These are phyloP conservation scores for Escarpia spicata DNA, from an alignment of 2,888 invertebrate species.

Conservation along the genomic window DNA sequence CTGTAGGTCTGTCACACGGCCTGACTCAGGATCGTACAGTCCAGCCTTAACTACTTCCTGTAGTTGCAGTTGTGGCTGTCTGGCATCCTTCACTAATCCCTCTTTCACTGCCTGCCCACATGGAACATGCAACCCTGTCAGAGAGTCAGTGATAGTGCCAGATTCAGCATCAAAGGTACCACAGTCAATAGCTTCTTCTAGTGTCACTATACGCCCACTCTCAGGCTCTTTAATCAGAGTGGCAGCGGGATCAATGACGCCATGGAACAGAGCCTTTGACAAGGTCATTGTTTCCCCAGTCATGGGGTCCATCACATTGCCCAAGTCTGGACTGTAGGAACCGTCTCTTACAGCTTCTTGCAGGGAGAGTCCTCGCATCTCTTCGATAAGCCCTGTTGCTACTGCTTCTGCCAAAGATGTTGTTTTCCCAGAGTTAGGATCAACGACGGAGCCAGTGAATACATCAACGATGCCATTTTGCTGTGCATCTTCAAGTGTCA, in stretches of 20 bases:
- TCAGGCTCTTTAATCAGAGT: conserved; percentile 32
- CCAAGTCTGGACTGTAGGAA: not conserved
- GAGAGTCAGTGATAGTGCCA: conserved; percentile 46
- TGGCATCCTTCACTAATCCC: conserved; percentile 54
- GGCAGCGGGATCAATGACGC: conserved; percentile 76
- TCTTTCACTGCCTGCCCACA: conserved; percentile 53
- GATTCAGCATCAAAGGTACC: conserved; percentile 25
- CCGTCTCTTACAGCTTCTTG: conserved; percentile 68
- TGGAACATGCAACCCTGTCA: conserved; percentile 49
- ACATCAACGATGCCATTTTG: conserved; percentile 30
- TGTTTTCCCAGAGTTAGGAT: conserved; percentile 35
- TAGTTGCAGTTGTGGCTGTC: conserved; percentile 34
- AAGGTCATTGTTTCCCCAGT: conserved; percentile 75
- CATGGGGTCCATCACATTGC: conserved; percentile 66
- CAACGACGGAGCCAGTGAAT: conserved; percentile 32
- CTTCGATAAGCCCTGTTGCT: conserved; percentile 34
- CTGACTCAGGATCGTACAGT: conserved; percentile 68
- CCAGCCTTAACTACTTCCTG: conserved; percentile 37
- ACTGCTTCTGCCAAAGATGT: not conserved
- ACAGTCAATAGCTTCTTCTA: conserved; percentile 36
- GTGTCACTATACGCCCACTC: conserved; percentile 31
- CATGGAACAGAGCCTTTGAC: conserved; percentile 77
- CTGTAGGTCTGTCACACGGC: conserved; percentile 85
- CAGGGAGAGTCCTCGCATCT: conserved; percentile 40
- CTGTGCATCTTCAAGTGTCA: conserved; percentile 69